These are phyloP conservation scores for Echinops telfairi DNA, from an alignment of 2,113 vertebrate species.

Conservation along the genomic window DNA sequence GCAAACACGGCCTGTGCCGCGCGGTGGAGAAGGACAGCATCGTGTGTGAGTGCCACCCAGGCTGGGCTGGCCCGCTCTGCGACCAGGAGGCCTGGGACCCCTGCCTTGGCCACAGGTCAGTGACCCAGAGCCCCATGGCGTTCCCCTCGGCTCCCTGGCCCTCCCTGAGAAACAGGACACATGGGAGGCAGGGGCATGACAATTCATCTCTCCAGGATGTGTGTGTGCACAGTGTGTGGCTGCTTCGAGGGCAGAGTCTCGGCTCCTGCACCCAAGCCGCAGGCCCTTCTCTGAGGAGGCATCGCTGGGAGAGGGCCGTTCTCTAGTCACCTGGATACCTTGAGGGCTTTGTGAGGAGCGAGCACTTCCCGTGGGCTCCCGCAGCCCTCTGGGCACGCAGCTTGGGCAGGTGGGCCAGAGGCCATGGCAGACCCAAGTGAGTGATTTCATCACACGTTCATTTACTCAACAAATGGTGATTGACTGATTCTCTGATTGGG, in stretches of 20 bases:
- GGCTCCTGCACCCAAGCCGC: background rate
- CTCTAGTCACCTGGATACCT: background rate
- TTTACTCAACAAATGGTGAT: background rate
- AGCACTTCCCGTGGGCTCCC: rapidly evolving
- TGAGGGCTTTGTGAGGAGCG: background rate
- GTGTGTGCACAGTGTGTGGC: rapidly evolving
- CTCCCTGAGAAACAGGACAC: background rate
- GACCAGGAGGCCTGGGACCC: constrained; percentile 90
- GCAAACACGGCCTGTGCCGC: constrained; percentile 93
- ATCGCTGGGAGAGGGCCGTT: background rate
- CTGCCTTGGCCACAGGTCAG: constrained; percentile 94
- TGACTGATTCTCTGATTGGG: background rate
- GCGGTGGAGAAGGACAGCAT: constrained; percentile 94
- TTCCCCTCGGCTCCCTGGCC: background rate
- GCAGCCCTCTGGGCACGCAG: background rate
- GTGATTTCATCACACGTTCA: background rate
- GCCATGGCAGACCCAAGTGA: background rate
- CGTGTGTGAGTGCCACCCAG: constrained; percentile 94
- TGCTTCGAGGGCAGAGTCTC: background rate
- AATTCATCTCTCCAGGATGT: background rate
- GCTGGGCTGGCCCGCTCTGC: constrained; percentile 92
- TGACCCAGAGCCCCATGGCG: background rate
- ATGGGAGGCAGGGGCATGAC: background rate
- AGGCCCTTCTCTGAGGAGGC: background rate
- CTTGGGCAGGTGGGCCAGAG: background rate